Conservation (phyloP, 1,140 invertebrate species). For the Ceratitis capitata region DNA sequence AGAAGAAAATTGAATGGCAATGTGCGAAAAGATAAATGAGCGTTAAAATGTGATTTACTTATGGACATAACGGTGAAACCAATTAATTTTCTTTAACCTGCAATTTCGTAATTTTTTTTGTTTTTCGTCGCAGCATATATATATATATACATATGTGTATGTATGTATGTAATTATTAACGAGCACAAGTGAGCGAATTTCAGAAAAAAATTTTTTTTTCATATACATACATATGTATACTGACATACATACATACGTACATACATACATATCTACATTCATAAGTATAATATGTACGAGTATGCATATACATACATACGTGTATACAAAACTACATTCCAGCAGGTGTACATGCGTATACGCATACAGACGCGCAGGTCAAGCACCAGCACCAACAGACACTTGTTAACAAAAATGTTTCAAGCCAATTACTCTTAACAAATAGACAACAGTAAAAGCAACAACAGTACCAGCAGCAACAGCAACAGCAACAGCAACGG, state of each 20-base stretch:
- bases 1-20: not conserved
- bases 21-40: not conserved
- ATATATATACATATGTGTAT: not conserved
- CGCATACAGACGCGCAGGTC: not conserved
- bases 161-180: not conserved
- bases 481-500: not conserved
- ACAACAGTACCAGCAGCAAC: not conserved
- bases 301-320: not conserved
- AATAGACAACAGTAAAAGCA: not conserved
- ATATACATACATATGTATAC: too few relatives aligned
- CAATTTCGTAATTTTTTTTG: not conserved
- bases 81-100: not conserved
- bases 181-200: not conserved
- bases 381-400: not conserved
- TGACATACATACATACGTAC: not conserved
- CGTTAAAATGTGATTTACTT: not conserved
- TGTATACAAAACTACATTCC: not conserved
- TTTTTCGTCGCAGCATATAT: too few relatives aligned
- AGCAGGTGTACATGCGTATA: not conserved
- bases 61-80: not conserved
- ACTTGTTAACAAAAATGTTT: conserved; percentile 8
- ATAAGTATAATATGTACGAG: not conserved
- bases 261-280: not conserved
- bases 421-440: not conserved
- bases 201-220: too few relatives aligned